A percentile compares a stretch with the other conserved stretches of the same genome.
phyloP scores from a whole-genome alignment of 2,113 vertebrate species.

The Platysternon megacephalum region DNA sequence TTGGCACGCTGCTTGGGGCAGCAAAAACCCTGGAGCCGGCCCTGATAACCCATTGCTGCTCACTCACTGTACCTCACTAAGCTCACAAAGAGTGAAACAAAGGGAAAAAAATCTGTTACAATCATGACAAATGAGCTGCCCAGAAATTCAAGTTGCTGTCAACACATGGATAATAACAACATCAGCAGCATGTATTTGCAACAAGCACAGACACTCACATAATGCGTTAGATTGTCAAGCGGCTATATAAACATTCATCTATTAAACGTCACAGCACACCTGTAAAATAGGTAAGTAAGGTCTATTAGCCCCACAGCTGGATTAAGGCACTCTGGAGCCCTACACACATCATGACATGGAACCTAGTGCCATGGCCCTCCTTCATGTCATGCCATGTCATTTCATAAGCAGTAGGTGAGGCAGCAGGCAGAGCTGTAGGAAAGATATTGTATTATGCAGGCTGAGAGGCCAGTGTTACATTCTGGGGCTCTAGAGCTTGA shows the following conservation, averaged over 20 bases:
- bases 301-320: neutral
- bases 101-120: neutral
- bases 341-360: neutral
- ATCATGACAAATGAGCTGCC: neutral
- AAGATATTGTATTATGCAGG: neutral
- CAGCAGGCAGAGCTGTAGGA: neutral
- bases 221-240: neutral
- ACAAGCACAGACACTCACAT: neutral
- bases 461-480: neutral
- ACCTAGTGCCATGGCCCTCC: neutral
- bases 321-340: neutral
- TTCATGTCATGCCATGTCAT: neutral
- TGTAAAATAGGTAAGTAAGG: conserved; percentile 27
- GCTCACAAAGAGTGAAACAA: neutral
- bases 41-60: neutral
- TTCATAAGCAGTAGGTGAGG: neutral
- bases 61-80: neutral
- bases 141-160: neutral
- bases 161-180: neutral
- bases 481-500: neutral
- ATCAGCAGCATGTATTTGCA: neutral
- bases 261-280: neutral
- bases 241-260: neutral
- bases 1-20: too few relatives aligned
- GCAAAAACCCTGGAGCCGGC: too few relatives aligned